These are phyloP conservation scores for Folsomia candida DNA, from an alignment of 2,888 invertebrate genomes.

Conservation along the genomic window DNA sequence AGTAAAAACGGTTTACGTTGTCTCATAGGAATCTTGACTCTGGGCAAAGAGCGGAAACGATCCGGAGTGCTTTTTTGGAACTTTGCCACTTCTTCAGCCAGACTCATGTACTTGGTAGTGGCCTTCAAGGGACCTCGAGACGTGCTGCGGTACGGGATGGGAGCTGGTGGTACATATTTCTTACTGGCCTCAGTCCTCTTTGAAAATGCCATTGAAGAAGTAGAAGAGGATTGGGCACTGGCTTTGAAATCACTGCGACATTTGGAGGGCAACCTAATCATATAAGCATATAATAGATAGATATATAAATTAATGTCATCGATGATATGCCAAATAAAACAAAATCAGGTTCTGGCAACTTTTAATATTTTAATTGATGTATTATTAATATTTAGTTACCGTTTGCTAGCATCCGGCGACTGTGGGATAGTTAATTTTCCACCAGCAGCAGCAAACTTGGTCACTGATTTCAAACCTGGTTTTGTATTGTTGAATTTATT, in stretches of 20 bases:
- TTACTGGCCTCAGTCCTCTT: too few species aligned
- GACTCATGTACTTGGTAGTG: constrained; percentile 58
- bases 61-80: constrained; percentile 63
- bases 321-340: too few species aligned
- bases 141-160: too few species aligned
- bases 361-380: too few species aligned
- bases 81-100: constrained; percentile 62
- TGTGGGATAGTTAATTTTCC: constrained; percentile 30
- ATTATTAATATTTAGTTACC: constrained; percentile 9
- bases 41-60: constrained; percentile 57
- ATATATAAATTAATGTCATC: too few species aligned
- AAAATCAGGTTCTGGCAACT: too few species aligned
- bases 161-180: too few species aligned
- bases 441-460: too few species aligned
- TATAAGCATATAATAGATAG: too few species aligned
- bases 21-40: constrained; percentile 25
- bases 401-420: constrained; percentile 20
- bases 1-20: constrained; percentile 14
- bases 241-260: constrained; percentile 17
- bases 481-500: too few species aligned
- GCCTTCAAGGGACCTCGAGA: constrained; percentile 16
- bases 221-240: neutral
- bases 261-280: constrained; percentile 9
- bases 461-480: neutral
- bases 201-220: constrained; percentile 6